These are phyloP conservation scores for Palythoa grandiflora DNA, from an alignment of 92 coral and sea anemone genomes.

Conservation along the genomic window DNA sequence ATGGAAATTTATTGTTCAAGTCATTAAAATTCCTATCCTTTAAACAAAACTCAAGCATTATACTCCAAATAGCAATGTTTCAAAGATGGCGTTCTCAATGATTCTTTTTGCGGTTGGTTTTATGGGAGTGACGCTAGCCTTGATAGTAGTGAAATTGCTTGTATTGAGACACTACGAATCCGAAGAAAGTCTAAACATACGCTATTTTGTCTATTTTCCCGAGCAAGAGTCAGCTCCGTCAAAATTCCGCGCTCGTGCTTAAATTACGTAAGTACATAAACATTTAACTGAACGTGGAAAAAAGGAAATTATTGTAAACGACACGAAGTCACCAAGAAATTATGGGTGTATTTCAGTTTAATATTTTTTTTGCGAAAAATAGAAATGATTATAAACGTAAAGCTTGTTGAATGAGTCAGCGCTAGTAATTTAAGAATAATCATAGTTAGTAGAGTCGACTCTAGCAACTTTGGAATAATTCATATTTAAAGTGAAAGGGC, in stretches of 20 bases:
- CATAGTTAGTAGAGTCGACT: too few species aligned
- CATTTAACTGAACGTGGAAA: background rate
- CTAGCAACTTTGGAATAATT: too few species aligned
- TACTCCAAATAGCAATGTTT: background rate
- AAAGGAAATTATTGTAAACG: background rate
- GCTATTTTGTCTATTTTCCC: constrained; percentile 6
- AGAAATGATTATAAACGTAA: too few species aligned
- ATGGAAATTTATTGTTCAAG: background rate
- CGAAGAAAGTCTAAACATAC: background rate
- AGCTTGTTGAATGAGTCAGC: too few species aligned
- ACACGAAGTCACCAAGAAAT: background rate
- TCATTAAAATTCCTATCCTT: background rate
- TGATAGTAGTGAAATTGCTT: background rate
- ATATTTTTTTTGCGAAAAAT: too few species aligned
- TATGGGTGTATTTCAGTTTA: too few species aligned
- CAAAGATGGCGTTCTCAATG: background rate
- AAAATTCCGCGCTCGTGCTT: constrained; percentile 31
- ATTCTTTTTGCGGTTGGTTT: constrained; percentile 36
- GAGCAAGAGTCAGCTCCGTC: background rate
- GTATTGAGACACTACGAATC: background rate
- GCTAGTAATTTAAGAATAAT: too few species aligned
- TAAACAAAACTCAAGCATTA: background rate
- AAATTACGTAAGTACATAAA: background rate
- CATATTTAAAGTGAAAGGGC: too few species aligned
- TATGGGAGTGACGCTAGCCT: background rate